Percentiles rank a stretch among this genome's conserved stretches.
Evolutionary conservation across 2,113 vertebrate species (phyloP).

Genomic region (crab-eating macaque (Macaca fascicularis)): DNA sequence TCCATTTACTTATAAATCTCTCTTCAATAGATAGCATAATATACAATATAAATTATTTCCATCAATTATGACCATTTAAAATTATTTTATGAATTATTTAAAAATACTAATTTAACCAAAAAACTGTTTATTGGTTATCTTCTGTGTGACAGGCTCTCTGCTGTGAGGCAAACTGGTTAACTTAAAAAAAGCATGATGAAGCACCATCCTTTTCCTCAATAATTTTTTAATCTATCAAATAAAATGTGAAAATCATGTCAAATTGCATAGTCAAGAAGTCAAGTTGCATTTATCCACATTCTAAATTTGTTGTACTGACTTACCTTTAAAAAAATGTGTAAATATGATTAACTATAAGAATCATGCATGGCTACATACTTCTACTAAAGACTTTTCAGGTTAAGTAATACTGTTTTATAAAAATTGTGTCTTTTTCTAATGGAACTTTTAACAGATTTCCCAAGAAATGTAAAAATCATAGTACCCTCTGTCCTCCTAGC

Average conservation of each 20-base stretch:
- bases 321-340: background rate
- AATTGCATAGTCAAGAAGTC: background rate
- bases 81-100: background rate
- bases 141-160: background rate
- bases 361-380: background rate
- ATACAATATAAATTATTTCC: background rate
- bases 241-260: background rate
- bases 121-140: background rate
- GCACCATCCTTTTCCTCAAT: background rate
- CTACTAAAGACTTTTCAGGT: background rate
- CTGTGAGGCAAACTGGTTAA: background rate
- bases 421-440: background rate
- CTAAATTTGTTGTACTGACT: background rate
- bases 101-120: background rate
- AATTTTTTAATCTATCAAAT: background rate
- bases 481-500: background rate
- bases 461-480: background rate
- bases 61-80: background rate
- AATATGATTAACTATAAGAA: background rate
- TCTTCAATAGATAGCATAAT: background rate
- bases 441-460: background rate
- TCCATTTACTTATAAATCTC: background rate
- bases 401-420: background rate
- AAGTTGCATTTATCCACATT: background rate
- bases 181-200: background rate